Evolutionary conservation across 2,113 vertebrate genomes (phyloP).

Genomic region (Progne subis): DNA sequence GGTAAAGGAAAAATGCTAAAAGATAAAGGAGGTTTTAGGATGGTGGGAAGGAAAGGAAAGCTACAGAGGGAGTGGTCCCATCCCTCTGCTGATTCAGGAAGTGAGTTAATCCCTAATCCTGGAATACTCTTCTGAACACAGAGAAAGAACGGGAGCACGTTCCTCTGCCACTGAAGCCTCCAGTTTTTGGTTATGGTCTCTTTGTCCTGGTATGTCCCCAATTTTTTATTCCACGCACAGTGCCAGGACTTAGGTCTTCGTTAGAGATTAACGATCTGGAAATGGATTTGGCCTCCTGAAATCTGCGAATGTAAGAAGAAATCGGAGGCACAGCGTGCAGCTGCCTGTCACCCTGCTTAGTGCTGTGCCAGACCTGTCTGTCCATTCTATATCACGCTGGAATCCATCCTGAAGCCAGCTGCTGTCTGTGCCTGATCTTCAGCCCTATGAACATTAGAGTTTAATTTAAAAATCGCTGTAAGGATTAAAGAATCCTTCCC

Average conservation of each 20-base stretch:
- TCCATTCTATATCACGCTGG: neutral
- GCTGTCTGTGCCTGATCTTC: neutral
- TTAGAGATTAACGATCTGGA: neutral
- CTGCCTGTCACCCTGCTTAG: neutral
- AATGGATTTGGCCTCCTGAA: neutral
- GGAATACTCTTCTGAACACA: fast-evolving
- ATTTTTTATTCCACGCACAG: neutral
- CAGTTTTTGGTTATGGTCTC: neutral
- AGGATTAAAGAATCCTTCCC: constrained; percentile 35
- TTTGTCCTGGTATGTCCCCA: neutral
- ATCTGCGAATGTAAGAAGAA: neutral
- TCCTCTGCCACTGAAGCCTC: neutral
- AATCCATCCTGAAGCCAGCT: neutral
- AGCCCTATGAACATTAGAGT: neutral
- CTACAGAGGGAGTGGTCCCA: neutral
- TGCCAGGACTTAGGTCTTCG: neutral
- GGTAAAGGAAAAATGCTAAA: neutral
- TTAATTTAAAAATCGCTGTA: neutral
- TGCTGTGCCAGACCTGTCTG: neutral
- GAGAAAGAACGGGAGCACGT: neutral
- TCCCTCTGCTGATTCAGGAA: neutral
- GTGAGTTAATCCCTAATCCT: neutral
- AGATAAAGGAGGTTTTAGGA: neutral
- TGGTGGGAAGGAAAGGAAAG: neutral
- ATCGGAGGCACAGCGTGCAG: neutral